Evolutionary conservation across 2,113 vertebrate genomes (phyloP).

Genomic region (Oryzias javanicus): DNA sequence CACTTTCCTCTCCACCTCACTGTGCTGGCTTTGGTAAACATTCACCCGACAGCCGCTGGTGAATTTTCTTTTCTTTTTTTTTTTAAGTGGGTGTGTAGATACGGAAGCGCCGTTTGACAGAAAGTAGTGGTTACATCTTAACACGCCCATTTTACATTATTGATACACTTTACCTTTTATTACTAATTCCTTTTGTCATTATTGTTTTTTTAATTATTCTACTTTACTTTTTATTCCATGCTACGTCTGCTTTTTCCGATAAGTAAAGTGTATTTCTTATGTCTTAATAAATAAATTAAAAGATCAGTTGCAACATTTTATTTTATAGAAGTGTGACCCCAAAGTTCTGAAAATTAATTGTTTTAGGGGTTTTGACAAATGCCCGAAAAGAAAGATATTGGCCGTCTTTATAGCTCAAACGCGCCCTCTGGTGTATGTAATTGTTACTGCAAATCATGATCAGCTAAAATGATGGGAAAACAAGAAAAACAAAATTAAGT

Average conservation of each 20-base stretch:
- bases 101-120: slow-evolving; percentile 75
- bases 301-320: too few species aligned
- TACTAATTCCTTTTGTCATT: background rate
- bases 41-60: slow-evolving; percentile 46
- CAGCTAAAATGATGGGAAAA: background rate
- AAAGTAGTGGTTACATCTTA: slow-evolving; percentile 31
- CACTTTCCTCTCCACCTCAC: slow-evolving; percentile 62
- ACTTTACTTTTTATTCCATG: too few species aligned
- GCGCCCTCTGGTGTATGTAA: slow-evolving; percentile 59
- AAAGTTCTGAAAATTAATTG: too few species aligned
- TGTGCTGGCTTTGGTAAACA: slow-evolving; percentile 66
- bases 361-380: background rate
- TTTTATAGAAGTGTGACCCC: too few species aligned
- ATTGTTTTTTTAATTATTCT: too few species aligned
- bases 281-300: too few species aligned
- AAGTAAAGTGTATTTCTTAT: too few species aligned
- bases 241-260: too few species aligned
- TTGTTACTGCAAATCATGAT: background rate
- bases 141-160: too few species aligned
- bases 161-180: slow-evolving; percentile 25
- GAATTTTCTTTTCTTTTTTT: slow-evolving; percentile 34
- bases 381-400: background rate
- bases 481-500: too few species aligned
- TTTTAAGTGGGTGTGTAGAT: slow-evolving; percentile 77
- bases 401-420: slow-evolving; percentile 14